Evolutionary conservation across 2,113 vertebrate genomes (phyloP).

Genomic region (Speoplatyrhinus poulsoni): DNA sequence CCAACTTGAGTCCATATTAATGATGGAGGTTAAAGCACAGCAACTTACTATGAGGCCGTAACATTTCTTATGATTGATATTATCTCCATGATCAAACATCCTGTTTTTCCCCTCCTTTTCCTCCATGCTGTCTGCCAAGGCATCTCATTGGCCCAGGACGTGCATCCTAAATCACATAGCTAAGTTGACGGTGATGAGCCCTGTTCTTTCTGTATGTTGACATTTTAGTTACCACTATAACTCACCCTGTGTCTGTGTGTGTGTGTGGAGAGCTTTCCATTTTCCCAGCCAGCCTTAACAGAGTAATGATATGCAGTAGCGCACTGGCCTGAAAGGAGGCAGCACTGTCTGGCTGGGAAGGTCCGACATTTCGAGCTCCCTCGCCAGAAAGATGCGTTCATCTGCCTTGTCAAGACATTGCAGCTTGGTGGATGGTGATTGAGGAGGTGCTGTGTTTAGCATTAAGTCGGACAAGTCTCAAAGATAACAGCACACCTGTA

Average conservation of each 20-base stretch:
- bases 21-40: neutral
- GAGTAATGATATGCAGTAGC: too few relatives aligned
- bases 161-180: slow-evolving; percentile 12
- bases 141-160: slow-evolving; percentile 19
- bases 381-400: too few relatives aligned
- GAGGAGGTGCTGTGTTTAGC: too few relatives aligned
- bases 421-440: too few relatives aligned
- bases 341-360: too few relatives aligned
- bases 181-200: slow-evolving; percentile 35
- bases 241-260: slow-evolving; percentile 11
- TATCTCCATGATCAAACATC: slow-evolving; percentile 29
- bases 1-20: too few relatives aligned
- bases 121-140: neutral
- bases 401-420: too few relatives aligned
- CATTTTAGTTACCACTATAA: slow-evolving; percentile 46
- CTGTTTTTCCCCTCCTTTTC: neutral
- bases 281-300: neutral
- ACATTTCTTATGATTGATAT: slow-evolving; percentile 32
- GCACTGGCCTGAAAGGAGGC: too few relatives aligned
- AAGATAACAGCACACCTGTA: too few relatives aligned
- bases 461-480: too few relatives aligned
- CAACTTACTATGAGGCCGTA: slow-evolving; percentile 17
- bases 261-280: slow-evolving; percentile 8
- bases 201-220: slow-evolving; percentile 28
- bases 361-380: too few relatives aligned